phyloP scores from a whole-genome alignment of 1,140 invertebrate genomes.

The Pseudomyrmex gracilis region DNA sequence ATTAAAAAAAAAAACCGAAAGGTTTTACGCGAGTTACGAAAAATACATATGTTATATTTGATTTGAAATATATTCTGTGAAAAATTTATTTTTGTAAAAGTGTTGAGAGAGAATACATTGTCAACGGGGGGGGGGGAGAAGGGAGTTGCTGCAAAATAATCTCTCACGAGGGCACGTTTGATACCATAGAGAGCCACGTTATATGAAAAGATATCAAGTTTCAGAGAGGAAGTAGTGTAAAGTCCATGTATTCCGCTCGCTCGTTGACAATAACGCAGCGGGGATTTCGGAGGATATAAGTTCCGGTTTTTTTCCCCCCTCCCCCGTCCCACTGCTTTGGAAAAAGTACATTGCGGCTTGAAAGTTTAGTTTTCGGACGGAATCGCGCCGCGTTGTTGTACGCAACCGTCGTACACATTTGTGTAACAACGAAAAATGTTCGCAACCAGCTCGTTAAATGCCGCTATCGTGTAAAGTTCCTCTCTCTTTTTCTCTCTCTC shows the following conservation, averaged over 20 bases:
- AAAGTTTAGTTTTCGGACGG: constrained; percentile 36
- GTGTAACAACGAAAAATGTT: constrained; percentile 38
- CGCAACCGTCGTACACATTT: constrained; percentile 34
- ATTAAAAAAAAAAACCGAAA: too few species aligned
- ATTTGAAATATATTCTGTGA: too few species aligned
- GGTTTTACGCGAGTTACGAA: too few species aligned
- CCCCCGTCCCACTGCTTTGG: neutral
- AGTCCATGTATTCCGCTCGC: constrained; percentile 35
- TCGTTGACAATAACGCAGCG: constrained; percentile 48
- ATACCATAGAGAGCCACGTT: constrained; percentile 21
- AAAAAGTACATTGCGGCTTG: constrained; percentile 43
- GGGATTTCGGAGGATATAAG: constrained; percentile 35
- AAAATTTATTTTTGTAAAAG: too few species aligned
- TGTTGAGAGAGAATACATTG: neutral
- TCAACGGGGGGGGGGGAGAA: too few species aligned
- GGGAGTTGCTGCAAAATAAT: constrained; percentile 4
- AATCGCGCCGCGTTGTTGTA: neutral
- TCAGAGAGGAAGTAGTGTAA: constrained; percentile 9
- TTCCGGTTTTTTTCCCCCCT: constrained; percentile 19
- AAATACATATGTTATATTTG: too few species aligned
- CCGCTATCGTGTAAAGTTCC: neutral
- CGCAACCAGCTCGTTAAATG: constrained; percentile 24
- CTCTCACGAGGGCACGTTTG: neutral
- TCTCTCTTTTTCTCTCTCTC: too few species aligned
- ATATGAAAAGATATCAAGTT: constrained; percentile 9